Evolutionary conservation across 2,888 invertebrate genomes (phyloP), one percentile per base, ranked within the genome.

Genomic region (Sclerodermus sp.): DNA sequence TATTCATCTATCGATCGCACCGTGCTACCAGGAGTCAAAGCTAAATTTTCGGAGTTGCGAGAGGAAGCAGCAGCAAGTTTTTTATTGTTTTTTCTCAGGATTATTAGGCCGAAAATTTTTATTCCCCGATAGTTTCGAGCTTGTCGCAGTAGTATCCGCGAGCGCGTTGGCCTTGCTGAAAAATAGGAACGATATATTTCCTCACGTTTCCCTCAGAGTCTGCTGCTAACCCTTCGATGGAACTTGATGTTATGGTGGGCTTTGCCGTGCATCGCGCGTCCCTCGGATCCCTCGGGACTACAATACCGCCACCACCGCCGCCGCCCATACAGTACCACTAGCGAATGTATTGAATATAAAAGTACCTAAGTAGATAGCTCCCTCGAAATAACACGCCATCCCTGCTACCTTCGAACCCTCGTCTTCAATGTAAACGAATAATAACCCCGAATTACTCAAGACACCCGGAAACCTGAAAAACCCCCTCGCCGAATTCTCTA

Each of bases 321-420:
- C 61, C 62, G 53, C 54, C 58, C 23, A 23, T 23, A 23, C 23
- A 23, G 23, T 23, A 51, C 60, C 59, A 64, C 58, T 64, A 61
- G 67, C 71, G 59, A 70, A 72, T 71, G 74, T 76, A 75, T 76
- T 74, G 75, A 76, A 76, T 76, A 74, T 74, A 74, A 76, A 74
- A 75, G 74, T 64, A 72, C 60, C 70, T 69, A 73, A 75, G 73
- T 71, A 73, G 73, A 75, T 71, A 72, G 70, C 70, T 66, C 66
- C 58, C n/a, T n/a, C 54, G 55, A 66, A 71, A 73, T 75, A 74
- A 75, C 73, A 34, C 45, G 46, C 41, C 55, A 58, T 60, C 62
- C 53, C 48, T 47, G 49, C 55, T 60, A 56, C 47, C 66, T 60
- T 57, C 59, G 51, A 47, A 50, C 53, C 61, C 41, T 42, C 39